Conservation (phyloP, 2,888 invertebrate species). For the Halocaridina rubra region DNA sequence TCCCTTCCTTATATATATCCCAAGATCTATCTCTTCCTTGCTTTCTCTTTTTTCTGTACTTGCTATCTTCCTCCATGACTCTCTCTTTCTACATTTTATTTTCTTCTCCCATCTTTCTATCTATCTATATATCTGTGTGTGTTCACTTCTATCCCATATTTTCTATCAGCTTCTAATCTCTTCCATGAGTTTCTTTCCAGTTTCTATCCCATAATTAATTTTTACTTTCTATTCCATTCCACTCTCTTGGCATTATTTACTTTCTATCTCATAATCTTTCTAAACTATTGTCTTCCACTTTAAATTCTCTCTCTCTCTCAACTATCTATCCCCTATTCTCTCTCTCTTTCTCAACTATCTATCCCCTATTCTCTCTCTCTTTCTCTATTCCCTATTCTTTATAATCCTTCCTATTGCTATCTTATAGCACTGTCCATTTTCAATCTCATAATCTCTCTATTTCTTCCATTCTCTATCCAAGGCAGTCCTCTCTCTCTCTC, state of each 20-base stretch:
- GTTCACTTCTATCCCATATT: background rate
- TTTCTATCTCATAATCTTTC: background rate
- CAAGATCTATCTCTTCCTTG: background rate
- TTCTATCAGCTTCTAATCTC: background rate
- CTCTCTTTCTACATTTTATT: background rate
- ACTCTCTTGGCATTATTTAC: background rate
- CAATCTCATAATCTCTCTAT: background rate
- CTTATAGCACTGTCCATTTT: background rate
- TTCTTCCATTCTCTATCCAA: background rate
- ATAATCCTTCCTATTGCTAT: background rate
- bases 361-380: background rate
- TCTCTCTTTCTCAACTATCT: background rate
- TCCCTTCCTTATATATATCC: background rate
- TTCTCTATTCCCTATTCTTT: background rate
- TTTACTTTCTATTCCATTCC: background rate
- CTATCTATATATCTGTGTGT: background rate
- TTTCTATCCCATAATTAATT: background rate
- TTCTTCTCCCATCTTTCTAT: background rate
- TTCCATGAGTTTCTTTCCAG: background rate
- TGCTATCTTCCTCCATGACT: background rate
- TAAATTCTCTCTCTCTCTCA: background rate
- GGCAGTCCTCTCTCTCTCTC: background rate
- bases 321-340: background rate
- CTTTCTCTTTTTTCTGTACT: background rate
- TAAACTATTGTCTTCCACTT: background rate